Evolutionary conservation across 2,888 invertebrate genomes (phyloP).

Genomic region (Eilema griseolum): DNA sequence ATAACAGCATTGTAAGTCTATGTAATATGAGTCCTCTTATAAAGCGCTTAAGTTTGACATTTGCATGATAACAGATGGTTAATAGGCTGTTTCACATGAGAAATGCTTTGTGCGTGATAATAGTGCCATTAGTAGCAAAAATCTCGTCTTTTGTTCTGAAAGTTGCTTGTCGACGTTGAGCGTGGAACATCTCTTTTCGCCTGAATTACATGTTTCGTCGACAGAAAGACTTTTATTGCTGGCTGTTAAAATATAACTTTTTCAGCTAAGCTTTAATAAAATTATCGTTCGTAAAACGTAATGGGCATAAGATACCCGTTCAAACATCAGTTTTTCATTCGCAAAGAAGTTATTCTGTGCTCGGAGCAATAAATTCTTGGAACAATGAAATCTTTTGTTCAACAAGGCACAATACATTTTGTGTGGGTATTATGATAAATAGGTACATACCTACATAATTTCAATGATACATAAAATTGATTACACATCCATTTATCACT

Average conservation of each 20-base stretch:
- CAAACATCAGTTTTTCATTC: constrained; percentile 48
- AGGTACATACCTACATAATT: background rate
- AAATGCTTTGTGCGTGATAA: constrained; percentile 53
- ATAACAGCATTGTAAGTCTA: constrained; percentile 19
- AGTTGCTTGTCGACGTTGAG: constrained; percentile 31
- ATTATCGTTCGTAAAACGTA: constrained; percentile 42
- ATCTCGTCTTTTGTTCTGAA: constrained; percentile 48
- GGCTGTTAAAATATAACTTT: constrained; percentile 29
- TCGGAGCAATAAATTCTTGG: constrained; percentile 43
- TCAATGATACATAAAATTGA: background rate
- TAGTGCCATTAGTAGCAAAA: constrained; percentile 54
- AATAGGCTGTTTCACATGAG: constrained; percentile 35
- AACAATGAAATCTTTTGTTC: constrained; percentile 32
- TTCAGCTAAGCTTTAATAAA: constrained; percentile 29
- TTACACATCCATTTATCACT: constrained; percentile 10
- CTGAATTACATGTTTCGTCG: constrained; percentile 38
- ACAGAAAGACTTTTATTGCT: constrained; percentile 28
- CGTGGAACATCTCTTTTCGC: constrained; percentile 35
- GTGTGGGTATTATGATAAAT: constrained; percentile 25
- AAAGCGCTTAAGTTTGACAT: background rate
- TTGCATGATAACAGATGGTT: constrained; percentile 8
- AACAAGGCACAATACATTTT: constrained; percentile 20
- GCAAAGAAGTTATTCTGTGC: constrained; percentile 41
- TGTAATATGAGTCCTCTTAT: constrained; percentile 22
- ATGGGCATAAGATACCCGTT: constrained; percentile 33